Evolutionary conservation across 1,140 invertebrate species (phyloP), one percentile per base, ranked within the genome.

Genomic region (Drosophila ambigua): DNA sequence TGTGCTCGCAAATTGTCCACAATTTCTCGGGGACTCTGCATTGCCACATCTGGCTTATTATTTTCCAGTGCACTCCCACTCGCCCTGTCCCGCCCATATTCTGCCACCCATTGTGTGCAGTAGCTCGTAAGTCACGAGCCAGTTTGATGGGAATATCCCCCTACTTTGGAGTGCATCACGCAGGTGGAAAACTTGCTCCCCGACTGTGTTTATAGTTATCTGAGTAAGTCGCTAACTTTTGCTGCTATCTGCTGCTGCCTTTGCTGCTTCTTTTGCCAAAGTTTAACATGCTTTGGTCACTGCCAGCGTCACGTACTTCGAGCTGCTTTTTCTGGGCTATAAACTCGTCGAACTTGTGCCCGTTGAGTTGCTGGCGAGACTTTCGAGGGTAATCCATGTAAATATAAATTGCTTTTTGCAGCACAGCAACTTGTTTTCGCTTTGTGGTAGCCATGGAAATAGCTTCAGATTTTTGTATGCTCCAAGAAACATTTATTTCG

Each of bases 271-370:
- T 39, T 39, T 61, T 72, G 49, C 46, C 41, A 60, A 71, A 71
- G 68, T 72, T 59, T 41, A 20, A 52, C 41, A 72, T 61, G 11
- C 52, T 61, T 43, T 44, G 49, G 41, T 11, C 52, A 16, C 26
- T 58, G 52, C n/a, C 7, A 15, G 64, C 58, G 68, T 71, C 68
- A 72, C 68, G 68, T 72, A 46, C 41, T 49, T 72, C 52, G 48
- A 66, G 66, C 35, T 20, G 35, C 48, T 46, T 16, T 7, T 7
- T 26, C 7, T 35, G 51, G 20, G 55, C 20, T 4, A 41, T 51
- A 41, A 26, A 73, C 44, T 64, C 26, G 26, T 26, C n/a, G 45
- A 28, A 28, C 6, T 9, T 3, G 8, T 31, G 28, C 28, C 28
- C 8, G 31, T 9, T 11, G 23, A 23, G 20, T 48, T 48, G n/a